phyloP scores from a whole-genome alignment of 2,888 invertebrate genomes.

The Drepanosiphum platanoidis region DNA sequence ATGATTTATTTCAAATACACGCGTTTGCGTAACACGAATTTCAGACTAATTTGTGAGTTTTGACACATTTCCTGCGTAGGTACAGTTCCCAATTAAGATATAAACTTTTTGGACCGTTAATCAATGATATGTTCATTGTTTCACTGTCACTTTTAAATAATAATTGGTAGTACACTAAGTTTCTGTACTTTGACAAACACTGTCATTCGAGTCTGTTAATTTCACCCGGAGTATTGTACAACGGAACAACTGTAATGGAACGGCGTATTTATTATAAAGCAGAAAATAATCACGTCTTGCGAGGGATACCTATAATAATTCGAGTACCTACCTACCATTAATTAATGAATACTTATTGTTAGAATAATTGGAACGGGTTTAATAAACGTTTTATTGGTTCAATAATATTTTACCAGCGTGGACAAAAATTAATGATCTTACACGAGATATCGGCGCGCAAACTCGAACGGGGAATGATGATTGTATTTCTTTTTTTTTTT shows the following conservation, averaged over 20 bases:
- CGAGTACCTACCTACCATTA: too few species aligned
- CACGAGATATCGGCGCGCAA: neutral
- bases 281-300: neutral
- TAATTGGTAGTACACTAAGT: neutral
- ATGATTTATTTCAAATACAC: slow-evolving; percentile 16
- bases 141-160: neutral
- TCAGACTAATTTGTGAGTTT: neutral
- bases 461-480: neutral
- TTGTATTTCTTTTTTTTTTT: too few species aligned
- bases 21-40: neutral
- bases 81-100: neutral
- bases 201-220: neutral
- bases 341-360: neutral
- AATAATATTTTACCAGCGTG: too few species aligned
- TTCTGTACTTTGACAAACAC: neutral
- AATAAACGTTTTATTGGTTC: neutral
- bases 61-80: slow-evolving; percentile 2
- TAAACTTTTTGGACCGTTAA: slow-evolving; percentile 2
- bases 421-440: neutral
- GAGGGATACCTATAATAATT: neutral
- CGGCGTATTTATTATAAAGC: neutral
- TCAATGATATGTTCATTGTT: neutral
- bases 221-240: neutral
- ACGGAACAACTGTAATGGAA: neutral
- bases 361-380: neutral